A percentile compares a stretch with the other conserved stretches of the same genome.
Conservation (phyloP, 2,797 vertebrate genomes). For the Acomys russatus region DNA sequence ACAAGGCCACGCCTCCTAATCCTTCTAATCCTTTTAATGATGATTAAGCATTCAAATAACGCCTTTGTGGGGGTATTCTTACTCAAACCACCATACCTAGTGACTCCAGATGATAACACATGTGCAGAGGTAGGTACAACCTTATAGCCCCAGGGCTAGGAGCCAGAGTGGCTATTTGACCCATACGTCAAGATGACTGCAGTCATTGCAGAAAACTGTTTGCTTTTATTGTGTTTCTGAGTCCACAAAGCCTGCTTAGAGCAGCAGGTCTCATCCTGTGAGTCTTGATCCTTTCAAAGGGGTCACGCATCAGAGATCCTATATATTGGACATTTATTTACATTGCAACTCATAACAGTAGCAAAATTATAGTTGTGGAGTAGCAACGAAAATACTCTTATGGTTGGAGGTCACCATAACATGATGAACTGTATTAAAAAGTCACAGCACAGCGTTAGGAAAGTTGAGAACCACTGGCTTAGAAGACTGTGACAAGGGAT, state of each 20-base stretch:
- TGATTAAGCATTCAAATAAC: background rate
- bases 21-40: background rate
- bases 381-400: no score
- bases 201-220: background rate
- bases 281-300: no score
- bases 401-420: no score
- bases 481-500: background rate
- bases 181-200: no score
- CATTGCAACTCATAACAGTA: no score
- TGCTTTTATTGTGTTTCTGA: background rate
- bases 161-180: background rate
- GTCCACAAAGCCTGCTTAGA: background rate
- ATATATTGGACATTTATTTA: no score
- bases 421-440: no score
- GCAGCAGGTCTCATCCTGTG: no score
- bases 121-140: background rate
- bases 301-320: no score
- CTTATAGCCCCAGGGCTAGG: background rate
- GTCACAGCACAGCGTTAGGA: no score
- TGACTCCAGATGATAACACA: conserved; percentile 45
- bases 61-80: background rate
- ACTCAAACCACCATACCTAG: background rate
- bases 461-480: no score
- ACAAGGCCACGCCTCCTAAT: background rate
- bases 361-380: no score